Conservation (phyloP, 2,888 invertebrate genomes). For the Netelia inedita region DNA sequence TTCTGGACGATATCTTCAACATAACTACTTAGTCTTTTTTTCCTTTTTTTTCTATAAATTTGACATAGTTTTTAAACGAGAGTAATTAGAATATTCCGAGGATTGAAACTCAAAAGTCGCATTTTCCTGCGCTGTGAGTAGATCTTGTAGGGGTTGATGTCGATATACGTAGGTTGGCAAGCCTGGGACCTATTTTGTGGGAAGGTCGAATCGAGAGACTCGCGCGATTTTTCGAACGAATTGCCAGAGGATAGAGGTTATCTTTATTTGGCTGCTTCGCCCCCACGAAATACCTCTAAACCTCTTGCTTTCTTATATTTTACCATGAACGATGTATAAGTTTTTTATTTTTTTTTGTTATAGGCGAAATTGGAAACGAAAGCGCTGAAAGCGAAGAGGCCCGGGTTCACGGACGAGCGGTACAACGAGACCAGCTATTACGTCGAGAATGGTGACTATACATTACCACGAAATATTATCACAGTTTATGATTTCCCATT, state of each 20-base stretch:
- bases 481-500: neutral
- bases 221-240: too few relatives aligned
- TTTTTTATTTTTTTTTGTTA: constrained; percentile 83
- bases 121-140: too few relatives aligned
- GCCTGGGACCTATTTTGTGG: too few relatives aligned
- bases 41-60: neutral
- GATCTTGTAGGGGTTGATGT: too few relatives aligned
- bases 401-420: constrained; percentile 96
- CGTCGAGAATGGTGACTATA: constrained; percentile 94
- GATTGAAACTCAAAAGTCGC: too few relatives aligned
- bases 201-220: too few relatives aligned
- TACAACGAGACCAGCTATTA: constrained; percentile 98
- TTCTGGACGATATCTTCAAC: too few relatives aligned
- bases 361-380: constrained; percentile 97
- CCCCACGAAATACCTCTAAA: neutral
- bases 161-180: too few relatives aligned
- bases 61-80: too few relatives aligned
- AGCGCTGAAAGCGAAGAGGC: constrained; percentile 95
- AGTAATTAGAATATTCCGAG: too few relatives aligned
- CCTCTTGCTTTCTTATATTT: neutral
- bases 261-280: neutral
- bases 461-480: neutral
- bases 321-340: constrained; percentile 34
- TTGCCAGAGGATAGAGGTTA: too few relatives aligned
- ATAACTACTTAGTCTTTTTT: neutral